Percentiles rank a stretch among this genome's conserved stretches.
Conservation (phyloP, 2,888 invertebrate species). For the Phasia obesa region DNA sequence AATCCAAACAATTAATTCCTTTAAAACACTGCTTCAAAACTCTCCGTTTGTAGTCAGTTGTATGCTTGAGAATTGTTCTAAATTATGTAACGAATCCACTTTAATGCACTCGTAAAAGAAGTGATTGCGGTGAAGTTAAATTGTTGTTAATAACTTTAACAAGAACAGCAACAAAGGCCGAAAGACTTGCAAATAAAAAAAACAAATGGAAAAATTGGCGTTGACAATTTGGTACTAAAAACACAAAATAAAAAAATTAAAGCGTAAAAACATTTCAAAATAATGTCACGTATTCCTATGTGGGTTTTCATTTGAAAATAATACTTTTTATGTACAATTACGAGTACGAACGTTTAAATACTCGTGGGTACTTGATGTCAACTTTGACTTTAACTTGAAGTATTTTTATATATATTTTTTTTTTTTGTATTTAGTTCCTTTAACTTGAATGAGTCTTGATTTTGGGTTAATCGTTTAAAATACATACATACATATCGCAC, state of each 20-base stretch:
- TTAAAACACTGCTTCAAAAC: background rate
- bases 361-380: conserved; percentile 57
- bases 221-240: conserved; percentile 56
- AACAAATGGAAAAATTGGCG: conserved; percentile 36
- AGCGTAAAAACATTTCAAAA: conserved; percentile 53
- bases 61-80: conserved; percentile 50
- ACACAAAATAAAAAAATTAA: background rate
- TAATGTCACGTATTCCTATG: conserved; percentile 64
- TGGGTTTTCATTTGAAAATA: conserved; percentile 61
- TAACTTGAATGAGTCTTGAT: conserved; percentile 31
- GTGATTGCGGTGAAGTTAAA: conserved; percentile 56
- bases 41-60: conserved; percentile 5
- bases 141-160: conserved; percentile 58
- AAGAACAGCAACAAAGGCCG: conserved; percentile 38
- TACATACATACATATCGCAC: too few species aligned
- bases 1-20: background rate
- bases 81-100: conserved; percentile 55
- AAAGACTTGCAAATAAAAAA: conserved; percentile 7
- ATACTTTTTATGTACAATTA: conserved; percentile 21
- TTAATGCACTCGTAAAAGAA: conserved; percentile 54
- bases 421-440: conserved; percentile 34
- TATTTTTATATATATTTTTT: conserved; percentile 18
- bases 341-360: conserved; percentile 39
- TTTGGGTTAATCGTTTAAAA: conserved; percentile 57
- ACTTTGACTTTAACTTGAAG: conserved; percentile 45